A percentile compares a stretch with the other conserved stretches of the same genome.
phyloP scores from a whole-genome alignment of 2,888 invertebrate genomes.

The Heliconius erato region DNA sequence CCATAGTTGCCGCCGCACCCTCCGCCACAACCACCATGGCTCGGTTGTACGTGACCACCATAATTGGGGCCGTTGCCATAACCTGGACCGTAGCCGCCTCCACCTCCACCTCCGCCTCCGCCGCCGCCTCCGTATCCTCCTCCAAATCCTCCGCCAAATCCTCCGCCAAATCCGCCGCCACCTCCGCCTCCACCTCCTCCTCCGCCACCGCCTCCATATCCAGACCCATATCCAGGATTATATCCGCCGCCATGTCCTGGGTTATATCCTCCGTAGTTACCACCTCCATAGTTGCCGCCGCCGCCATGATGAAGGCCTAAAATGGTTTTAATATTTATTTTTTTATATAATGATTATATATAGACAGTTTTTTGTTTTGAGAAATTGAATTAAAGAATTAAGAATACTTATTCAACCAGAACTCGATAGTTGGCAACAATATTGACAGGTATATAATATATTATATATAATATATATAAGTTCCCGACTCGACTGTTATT shows the following conservation, averaged over 20 bases:
- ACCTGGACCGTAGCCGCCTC: conserved; percentile 51
- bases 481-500: too few relatives aligned
- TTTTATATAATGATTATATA: not conserved
- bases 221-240: conserved; percentile 11
- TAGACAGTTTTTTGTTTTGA: too few relatives aligned
- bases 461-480: too few relatives aligned
- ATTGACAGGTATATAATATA: too few relatives aligned
- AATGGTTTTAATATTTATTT: not conserved
- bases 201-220: conserved; percentile 41
- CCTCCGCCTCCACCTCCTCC: conserved; percentile 47
- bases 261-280: conserved; percentile 5
- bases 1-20: conserved; percentile 54
- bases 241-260: conserved; percentile 21
- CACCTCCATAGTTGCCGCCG: conserved; percentile 43
- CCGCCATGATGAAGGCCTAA: conserved; percentile 28
- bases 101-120: conserved; percentile 53
- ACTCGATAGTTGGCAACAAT: too few relatives aligned
- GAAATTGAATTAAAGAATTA: too few relatives aligned
- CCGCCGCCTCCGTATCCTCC: conserved; percentile 50
- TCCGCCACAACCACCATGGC: conserved; percentile 51
- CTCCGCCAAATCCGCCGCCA: conserved; percentile 51
- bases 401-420: too few relatives aligned
- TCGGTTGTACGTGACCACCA: conserved; percentile 38
- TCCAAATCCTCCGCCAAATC: conserved; percentile 48
- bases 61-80: conserved; percentile 46